Conservation (phyloP, 1,140 invertebrate genomes). For the Bombus haemorrhoidalis region DNA sequence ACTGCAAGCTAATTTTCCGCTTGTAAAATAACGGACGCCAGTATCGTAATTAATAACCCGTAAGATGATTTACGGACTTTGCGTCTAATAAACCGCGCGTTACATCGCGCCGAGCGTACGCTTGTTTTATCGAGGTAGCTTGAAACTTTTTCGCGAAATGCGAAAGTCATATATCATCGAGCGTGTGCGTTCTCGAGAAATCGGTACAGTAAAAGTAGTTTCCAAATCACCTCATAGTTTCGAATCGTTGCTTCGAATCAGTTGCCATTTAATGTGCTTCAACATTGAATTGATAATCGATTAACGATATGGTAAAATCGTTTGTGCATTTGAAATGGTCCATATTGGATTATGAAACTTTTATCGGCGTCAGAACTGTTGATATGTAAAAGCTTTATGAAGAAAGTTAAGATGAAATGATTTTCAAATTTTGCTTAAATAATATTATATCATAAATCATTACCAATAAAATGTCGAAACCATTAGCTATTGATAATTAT, state of each 20-base stretch:
- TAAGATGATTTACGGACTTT: constrained; percentile 55
- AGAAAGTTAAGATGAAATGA: too few species aligned
- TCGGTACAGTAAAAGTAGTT: too few species aligned
- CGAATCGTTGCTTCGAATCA: not conserved
- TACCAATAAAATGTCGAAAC: too few species aligned
- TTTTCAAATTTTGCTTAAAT: too few species aligned
- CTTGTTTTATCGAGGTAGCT: constrained; percentile 15
- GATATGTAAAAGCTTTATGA: too few species aligned
- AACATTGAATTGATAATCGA: not conserved
- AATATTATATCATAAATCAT: too few species aligned
- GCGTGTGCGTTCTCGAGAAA: not conserved
- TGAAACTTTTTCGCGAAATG: constrained; percentile 37
- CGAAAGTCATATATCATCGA: constrained; percentile 12
- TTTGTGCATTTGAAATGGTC: not conserved
- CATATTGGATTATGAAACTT: too few species aligned
- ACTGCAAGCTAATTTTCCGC: constrained; percentile 53
- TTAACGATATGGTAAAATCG: not conserved
- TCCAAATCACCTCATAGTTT: not conserved
- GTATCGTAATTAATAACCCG: constrained; percentile 57
- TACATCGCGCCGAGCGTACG: constrained; percentile 1
- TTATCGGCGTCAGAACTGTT: too few species aligned
- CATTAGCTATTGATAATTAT: too few species aligned
- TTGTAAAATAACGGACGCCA: constrained; percentile 43
- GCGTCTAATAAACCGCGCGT: constrained; percentile 49
- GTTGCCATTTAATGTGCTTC: not conserved